Conservation (phyloP, 2,113 vertebrate genomes). For the Albula glossodonta region DNA sequence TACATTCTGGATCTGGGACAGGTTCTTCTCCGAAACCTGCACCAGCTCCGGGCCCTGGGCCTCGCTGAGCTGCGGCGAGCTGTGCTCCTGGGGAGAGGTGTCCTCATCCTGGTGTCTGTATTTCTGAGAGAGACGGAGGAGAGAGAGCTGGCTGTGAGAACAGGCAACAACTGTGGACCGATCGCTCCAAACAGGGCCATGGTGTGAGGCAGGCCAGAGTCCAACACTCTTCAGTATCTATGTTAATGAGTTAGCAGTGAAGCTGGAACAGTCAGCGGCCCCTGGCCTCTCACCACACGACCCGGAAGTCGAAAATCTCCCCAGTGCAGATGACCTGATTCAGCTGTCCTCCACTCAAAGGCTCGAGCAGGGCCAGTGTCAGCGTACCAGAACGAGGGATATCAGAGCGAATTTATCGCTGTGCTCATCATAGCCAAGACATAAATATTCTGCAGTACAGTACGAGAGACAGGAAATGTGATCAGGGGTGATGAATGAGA, state of each 20-base stretch:
- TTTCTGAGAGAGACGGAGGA: conserved; percentile 71
- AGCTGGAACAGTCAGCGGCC: no score
- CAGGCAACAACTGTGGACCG: background rate
- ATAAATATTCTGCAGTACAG: background rate
- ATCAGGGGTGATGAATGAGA: background rate
- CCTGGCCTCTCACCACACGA: no score
- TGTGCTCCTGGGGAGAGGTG: conserved; percentile 80
- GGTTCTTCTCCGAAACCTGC: conserved; percentile 91
- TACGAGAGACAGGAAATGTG: background rate
- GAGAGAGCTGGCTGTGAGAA: background rate
- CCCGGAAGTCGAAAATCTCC: no score
- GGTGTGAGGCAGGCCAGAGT: no score
- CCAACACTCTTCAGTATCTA: no score
- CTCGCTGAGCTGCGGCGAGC: conserved; percentile 84
- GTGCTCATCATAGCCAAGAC: background rate
- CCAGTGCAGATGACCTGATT: background rate
- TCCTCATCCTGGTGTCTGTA: conserved; percentile 93
- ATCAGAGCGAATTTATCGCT: background rate
- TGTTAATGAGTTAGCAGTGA: no score
- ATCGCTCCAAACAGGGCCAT: no score
- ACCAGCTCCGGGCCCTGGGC: conserved; percentile 84
- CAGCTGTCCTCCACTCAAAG: no score
- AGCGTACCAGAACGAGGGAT: background rate
- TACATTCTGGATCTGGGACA: conserved; percentile 91
- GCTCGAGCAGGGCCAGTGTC: background rate